Percentiles rank a stretch among this genome's conserved stretches.
These are phyloP conservation scores for Peromyscus attwateri DNA, from an alignment of 2,797 vertebrate genomes.

Conservation along the genomic window DNA sequence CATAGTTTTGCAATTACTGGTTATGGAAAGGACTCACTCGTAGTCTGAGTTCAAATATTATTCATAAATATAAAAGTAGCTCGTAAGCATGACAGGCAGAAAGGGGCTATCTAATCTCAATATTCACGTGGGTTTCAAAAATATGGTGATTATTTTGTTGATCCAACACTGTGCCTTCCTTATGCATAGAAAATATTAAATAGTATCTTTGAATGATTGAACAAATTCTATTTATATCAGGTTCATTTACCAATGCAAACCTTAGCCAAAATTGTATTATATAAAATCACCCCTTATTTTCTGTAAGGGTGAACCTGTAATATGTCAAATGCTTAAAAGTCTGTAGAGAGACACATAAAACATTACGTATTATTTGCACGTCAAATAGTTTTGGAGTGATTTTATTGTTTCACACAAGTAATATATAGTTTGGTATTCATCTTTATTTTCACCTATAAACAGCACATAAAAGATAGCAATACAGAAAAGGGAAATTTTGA, in stretches of 20 bases:
- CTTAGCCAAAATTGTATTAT: background rate
- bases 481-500: conserved; percentile 24
- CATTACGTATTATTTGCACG: background rate
- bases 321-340: conserved; percentile 44
- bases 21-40: conserved; percentile 31
- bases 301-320: conserved; percentile 33
- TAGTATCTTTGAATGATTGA: background rate
- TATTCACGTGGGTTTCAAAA: conserved; percentile 1
- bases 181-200: background rate
- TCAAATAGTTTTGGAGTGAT: conserved; percentile 32
- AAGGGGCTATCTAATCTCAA: conserved; percentile 1
- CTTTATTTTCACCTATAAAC: conserved; percentile 49
- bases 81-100: conserved; percentile 8
- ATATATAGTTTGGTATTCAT: conserved; percentile 30
- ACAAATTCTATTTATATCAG: conserved; percentile 22
- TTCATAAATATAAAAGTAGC: conserved; percentile 64
- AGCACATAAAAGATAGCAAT: conserved; percentile 39
- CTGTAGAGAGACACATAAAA: conserved; percentile 42
- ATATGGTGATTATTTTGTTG: conserved; percentile 40
- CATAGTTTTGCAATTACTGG: background rate
- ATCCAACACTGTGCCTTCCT: background rate
- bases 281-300: conserved; percentile 59
- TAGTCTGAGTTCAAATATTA: conserved; percentile 31
- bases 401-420: conserved; percentile 51
- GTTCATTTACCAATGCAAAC: conserved; percentile 46